Conservation (phyloP, 2,888 invertebrate species). For the Drosophila pseudotalamancana region DNA sequence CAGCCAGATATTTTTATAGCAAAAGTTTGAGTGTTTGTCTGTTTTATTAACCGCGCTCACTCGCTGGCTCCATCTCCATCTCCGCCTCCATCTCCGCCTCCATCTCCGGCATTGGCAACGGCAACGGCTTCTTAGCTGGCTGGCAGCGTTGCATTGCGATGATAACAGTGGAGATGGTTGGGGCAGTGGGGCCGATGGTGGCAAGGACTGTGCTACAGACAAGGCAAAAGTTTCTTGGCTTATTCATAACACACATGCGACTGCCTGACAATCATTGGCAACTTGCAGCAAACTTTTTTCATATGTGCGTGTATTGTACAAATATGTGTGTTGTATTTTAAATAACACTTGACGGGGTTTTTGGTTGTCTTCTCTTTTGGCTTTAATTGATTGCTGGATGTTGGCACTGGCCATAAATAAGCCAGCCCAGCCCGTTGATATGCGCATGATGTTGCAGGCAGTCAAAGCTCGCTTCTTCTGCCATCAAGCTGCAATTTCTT, state of each 20-base stretch:
- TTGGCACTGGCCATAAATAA: conserved; percentile 36
- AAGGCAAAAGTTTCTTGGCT: conserved; percentile 67
- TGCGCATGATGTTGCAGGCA: conserved; percentile 24
- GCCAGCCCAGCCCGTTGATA: conserved; percentile 27
- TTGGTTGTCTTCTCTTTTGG: conserved; percentile 36
- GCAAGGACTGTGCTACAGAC: conserved; percentile 5
- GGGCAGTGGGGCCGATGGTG: neutral
- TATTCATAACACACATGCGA: conserved; percentile 68
- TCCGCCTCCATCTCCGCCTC: too few relatives aligned
- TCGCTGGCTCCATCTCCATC: conserved; percentile 44
- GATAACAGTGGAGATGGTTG: conserved; percentile 20
- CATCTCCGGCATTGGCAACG: neutral
- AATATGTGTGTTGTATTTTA: conserved; percentile 12
- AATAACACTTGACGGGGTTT: conserved; percentile 40
- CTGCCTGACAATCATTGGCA: conserved; percentile 53
- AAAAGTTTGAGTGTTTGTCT: conserved; percentile 82
- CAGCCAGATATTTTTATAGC: conserved; percentile 77
- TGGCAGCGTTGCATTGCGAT: conserved; percentile 22
- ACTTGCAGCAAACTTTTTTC: conserved; percentile 34
- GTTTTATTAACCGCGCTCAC: conserved; percentile 80
- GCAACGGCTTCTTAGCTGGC: conserved; percentile 7
- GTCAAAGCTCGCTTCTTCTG: conserved; percentile 1
- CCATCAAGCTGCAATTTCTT: conserved; percentile 62
- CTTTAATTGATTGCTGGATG: conserved; percentile 65
- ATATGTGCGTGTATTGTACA: neutral